phyloP scores from a whole-genome alignment of 2,797 vertebrate species.

The Peromyscus eremicus region DNA sequence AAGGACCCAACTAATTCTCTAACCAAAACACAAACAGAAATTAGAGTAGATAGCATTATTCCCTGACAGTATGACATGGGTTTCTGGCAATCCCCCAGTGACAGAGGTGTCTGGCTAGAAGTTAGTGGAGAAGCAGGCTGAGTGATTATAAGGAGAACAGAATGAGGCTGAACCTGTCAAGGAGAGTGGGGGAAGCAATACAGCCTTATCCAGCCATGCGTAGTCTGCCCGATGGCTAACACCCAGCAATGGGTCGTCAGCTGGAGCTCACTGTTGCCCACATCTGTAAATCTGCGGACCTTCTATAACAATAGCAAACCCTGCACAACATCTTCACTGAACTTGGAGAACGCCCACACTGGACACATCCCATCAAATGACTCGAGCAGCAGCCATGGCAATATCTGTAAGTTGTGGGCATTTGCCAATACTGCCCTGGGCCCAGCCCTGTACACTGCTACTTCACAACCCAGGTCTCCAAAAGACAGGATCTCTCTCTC shows the following conservation, averaged over 20 bases:
- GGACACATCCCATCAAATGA: background rate
- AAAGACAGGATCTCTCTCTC: background rate
- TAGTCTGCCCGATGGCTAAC: background rate
- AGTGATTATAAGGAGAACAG: background rate
- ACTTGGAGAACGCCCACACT: background rate
- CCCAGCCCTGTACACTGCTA: background rate
- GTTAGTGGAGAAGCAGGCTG: background rate
- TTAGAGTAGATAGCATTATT: background rate
- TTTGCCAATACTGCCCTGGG: background rate
- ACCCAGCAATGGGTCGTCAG: background rate
- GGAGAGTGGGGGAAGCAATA: background rate
- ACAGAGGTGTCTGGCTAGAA: background rate
- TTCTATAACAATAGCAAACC: background rate
- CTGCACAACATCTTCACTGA: background rate
- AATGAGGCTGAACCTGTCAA: constrained; percentile 12
- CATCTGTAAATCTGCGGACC: background rate
- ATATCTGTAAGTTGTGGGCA: background rate
- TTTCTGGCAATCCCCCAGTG: background rate
- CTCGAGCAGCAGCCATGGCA: background rate
- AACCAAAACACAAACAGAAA: background rate
- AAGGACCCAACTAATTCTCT: background rate
- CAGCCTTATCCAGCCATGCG: background rate
- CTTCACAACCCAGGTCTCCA: background rate
- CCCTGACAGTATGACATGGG: background rate
- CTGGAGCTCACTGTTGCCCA: background rate